Evolutionary conservation across 2,888 invertebrate genomes (phyloP).

Genomic region (Cryptocephalus primarius): DNA sequence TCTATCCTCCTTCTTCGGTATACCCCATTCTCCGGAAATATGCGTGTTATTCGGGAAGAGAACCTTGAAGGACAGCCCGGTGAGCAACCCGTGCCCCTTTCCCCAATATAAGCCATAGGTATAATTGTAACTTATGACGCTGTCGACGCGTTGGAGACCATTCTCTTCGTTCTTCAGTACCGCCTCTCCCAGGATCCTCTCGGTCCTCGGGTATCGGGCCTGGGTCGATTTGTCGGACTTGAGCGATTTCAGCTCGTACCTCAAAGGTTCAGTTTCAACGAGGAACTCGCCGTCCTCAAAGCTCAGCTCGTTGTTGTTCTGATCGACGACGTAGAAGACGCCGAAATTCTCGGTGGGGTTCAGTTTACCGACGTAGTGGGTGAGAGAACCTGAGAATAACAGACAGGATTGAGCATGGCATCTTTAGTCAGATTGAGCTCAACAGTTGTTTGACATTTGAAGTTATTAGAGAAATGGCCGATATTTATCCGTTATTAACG

Average conservation of each 20-base stretch:
- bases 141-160: slow-evolving; percentile 51
- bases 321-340: slow-evolving; percentile 55
- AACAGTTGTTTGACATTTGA: too few species aligned
- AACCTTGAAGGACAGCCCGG: slow-evolving; percentile 56
- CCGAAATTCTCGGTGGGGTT: slow-evolving; percentile 54
- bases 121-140: slow-evolving; percentile 62
- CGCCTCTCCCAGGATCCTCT: slow-evolving; percentile 32
- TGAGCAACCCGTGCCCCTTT: slow-evolving; percentile 60
- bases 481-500: too few species aligned
- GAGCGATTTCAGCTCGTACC: slow-evolving; percentile 54
- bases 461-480: too few species aligned
- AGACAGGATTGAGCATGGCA: too few species aligned
- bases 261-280: slow-evolving; percentile 66
- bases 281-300: slow-evolving; percentile 63
- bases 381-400: slow-evolving; percentile 25
- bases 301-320: slow-evolving; percentile 45
- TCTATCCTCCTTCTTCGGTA: slow-evolving; percentile 40
- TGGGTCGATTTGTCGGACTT: slow-evolving; percentile 34
- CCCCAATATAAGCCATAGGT: slow-evolving; percentile 70
- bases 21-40: slow-evolving; percentile 58
- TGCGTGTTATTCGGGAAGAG: slow-evolving; percentile 46
- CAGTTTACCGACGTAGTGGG: slow-evolving; percentile 60
- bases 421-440: too few species aligned
- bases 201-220: slow-evolving; percentile 23
- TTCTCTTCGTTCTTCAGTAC: slow-evolving; percentile 35